phyloP scores from a whole-genome alignment of 2,888 invertebrate genomes.

The Galerucella calmariensis region DNA sequence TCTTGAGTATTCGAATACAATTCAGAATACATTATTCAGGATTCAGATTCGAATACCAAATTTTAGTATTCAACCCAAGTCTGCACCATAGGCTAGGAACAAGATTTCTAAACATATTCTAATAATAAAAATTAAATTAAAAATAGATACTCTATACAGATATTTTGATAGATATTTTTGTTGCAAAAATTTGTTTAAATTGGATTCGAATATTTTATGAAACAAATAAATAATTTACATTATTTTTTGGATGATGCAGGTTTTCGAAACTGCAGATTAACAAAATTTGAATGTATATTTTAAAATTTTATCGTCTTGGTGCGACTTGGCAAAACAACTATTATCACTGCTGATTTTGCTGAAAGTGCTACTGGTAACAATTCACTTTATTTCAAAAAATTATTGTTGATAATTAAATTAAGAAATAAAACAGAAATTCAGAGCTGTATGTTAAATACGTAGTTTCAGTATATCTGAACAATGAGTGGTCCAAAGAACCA shows the following conservation, averaged over 20 bases:
- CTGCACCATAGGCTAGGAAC: too few relatives aligned
- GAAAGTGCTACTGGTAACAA: background rate
- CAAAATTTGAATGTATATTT: background rate
- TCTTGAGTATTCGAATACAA: too few relatives aligned
- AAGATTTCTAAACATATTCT: too few relatives aligned
- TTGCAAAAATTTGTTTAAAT: background rate
- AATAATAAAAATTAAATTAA: too few relatives aligned
- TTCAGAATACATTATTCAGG: too few relatives aligned
- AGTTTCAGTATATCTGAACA: too few relatives aligned
- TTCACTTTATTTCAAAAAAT: background rate
- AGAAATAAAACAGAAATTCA: background rate
- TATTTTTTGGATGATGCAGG: background rate
- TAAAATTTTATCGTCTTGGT: background rate
- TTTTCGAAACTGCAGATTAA: background rate
- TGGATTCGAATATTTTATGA: too few relatives aligned
- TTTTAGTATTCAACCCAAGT: too few relatives aligned
- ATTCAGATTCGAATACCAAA: too few relatives aligned
- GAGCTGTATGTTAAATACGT: background rate
- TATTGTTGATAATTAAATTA: background rate
- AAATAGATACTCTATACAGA: too few relatives aligned
- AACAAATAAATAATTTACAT: background rate
- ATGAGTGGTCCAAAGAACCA: too few relatives aligned
- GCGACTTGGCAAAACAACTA: conserved; percentile 2
- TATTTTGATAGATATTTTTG: too few relatives aligned
- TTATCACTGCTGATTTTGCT: conserved; percentile 19